Evolutionary conservation across 2,797 vertebrate species (phyloP).

Genomic region (Protosalanx chinensis): DNA sequence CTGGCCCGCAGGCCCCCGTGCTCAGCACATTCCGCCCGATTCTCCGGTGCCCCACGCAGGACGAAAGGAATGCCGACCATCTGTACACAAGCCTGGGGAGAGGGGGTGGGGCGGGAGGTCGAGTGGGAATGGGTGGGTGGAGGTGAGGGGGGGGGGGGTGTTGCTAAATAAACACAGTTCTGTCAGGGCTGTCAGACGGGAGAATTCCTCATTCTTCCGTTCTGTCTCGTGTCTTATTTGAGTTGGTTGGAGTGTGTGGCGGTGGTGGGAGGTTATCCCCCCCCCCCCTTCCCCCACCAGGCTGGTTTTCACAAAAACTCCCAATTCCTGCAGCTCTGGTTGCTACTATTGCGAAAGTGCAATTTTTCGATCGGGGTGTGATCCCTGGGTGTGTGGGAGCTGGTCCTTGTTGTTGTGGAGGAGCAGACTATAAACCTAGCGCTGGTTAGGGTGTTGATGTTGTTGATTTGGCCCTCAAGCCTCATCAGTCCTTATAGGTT

Average conservation of each 20-base stretch:
- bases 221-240: background rate
- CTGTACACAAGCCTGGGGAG: constrained; percentile 7
- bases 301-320: background rate
- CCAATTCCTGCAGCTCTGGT: background rate
- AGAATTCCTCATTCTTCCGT: constrained; percentile 11
- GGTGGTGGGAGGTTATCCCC: background rate
- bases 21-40: constrained; percentile 44
- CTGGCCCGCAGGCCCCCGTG: constrained; percentile 16
- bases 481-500: background rate
- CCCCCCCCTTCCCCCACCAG: background rate
- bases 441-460: too few species aligned
- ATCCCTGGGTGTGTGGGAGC: too few species aligned
- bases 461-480: background rate
- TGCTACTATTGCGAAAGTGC: background rate
- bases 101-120: background rate
- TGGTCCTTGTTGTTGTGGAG: too few species aligned
- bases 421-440: too few species aligned
- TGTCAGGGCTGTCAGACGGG: background rate
- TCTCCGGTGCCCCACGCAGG: constrained; percentile 33
- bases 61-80: constrained; percentile 46
- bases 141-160: background rate
- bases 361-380: too few species aligned
- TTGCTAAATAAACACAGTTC: constrained; percentile 16
- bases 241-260: background rate
- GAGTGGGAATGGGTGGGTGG: background rate